Base-by-base conservation (phyloP, 2,888 invertebrate species). In the Xestia c-nigrum region DNA sequence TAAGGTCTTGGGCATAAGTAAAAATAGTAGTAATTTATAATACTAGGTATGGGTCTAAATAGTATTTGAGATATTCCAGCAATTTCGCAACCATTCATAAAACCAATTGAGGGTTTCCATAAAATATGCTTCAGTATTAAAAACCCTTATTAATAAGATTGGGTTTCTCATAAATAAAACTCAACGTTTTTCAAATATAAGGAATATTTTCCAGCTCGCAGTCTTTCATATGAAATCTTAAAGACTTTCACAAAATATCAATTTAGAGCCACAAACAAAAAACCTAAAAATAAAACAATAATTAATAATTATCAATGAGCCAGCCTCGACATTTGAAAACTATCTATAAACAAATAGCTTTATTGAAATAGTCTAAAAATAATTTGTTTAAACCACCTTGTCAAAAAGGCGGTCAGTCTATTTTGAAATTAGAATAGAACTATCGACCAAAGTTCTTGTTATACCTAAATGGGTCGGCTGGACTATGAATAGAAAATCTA, bases 341-440 rank as follows among this genome's bases (percentile, higher is more conserved):
- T 10, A 1, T 5, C 66, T n/a, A 3, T 38, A 14, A 14, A 31
- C 59, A 47, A 70, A 71, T 40, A 5, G 14, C 40, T 5, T 12
- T 24, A 24, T n/a, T 6, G 16, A 14, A 21, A 19, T 19, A 19
- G 1, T 31, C 31, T 61, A 31, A 19, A 4, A 38, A 19, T 14
- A 31, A 19, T 38, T 61, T 43, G 40, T 43, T 31, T 31, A 19
- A 63, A 47, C 9, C 10, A 71, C 10, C 21, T 61, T 1, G 38
- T 46, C 24, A n/a, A 19, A 65, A 52, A 69, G 7, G 40, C 55
- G 38, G 31, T 24, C 67, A 57, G 43, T n/a, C 43, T 31, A 3
- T 70, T 71, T 74, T 55, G 3, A 74, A 68, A 57, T 68, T 74
- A 72, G 47, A 55, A 64, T 19, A 52, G 14, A 67, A 73, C 21